phyloP scores from a whole-genome alignment of 2,888 invertebrate genomes.

The Pelosia muscerda region DNA sequence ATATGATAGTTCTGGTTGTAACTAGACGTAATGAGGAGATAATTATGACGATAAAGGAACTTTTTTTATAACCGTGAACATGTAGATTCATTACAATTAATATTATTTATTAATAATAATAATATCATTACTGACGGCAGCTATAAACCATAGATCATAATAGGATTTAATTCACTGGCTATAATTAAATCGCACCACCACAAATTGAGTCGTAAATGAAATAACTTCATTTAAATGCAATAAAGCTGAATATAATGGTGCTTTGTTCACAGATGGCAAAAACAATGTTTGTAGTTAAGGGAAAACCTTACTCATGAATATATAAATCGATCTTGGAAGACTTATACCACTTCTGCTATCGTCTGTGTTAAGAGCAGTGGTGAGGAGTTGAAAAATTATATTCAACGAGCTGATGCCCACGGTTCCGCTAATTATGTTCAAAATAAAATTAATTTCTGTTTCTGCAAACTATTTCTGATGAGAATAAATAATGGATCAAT shows the following conservation, averaged over 20 bases:
- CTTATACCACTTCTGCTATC: neutral
- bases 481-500: no score
- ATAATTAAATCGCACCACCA: slow-evolving; percentile 39
- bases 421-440: neutral
- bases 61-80: no score
- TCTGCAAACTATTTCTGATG: no score
- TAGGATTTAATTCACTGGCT: slow-evolving; percentile 37
- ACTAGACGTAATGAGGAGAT: no score
- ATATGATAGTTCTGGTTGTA: no score
- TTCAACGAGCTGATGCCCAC: neutral
- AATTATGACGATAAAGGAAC: no score
- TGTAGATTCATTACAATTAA: no score
- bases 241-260: slow-evolving; percentile 7
- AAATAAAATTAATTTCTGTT: no score
- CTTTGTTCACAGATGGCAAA: neutral
- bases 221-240: slow-evolving; percentile 39
- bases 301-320: neutral
- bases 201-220: slow-evolving; percentile 51
- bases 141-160: slow-evolving; percentile 23
- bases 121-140: no score
- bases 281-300: neutral
- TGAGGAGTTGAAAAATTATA: neutral
- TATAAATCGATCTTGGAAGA: neutral
- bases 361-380: neutral
- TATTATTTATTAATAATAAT: no score